Percentiles rank a stretch among this genome's conserved stretches.
phyloP scores from a whole-genome alignment of 2,888 invertebrate genomes.

The Lottia gigantea region DNA sequence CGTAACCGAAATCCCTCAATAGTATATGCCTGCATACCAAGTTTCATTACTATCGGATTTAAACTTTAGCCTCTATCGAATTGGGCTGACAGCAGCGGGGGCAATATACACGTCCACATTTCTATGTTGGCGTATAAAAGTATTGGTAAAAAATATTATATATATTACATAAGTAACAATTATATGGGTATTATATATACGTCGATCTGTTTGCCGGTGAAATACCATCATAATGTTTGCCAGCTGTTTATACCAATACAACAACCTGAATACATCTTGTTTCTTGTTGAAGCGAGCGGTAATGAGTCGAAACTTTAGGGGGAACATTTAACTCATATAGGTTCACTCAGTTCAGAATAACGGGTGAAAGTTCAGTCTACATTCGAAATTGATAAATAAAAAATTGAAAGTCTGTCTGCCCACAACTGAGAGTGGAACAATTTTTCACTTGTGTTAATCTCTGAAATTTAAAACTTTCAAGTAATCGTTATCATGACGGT shows the following conservation, averaged over 20 bases:
- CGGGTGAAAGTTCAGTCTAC: background rate
- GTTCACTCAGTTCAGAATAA: constrained; percentile 5
- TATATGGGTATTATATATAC: constrained; percentile 1
- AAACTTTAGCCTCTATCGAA: too few species aligned
- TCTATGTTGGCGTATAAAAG: too few species aligned
- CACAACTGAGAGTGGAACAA: too few species aligned
- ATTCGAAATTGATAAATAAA: too few species aligned
- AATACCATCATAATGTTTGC: constrained; percentile 3
- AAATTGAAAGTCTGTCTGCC: too few species aligned
- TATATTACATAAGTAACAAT: background rate
- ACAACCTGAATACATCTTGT: constrained; percentile 4
- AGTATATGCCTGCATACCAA: too few species aligned
- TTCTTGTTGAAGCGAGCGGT: background rate
- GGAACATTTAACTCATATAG: background rate
- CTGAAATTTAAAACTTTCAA: constrained; percentile 9
- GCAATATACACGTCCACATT: too few species aligned
- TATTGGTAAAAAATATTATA: background rate
- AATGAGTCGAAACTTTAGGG: constrained; percentile 6
- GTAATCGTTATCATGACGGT: constrained; percentile 5
- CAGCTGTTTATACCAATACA: constrained; percentile 4
- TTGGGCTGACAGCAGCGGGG: too few species aligned
- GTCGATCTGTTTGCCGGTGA: background rate
- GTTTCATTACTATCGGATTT: too few species aligned
- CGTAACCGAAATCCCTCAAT: too few species aligned
- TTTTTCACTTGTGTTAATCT: background rate